phyloP scores from a whole-genome alignment of 2,797 vertebrate species.

The Florisuga fusca region DNA sequence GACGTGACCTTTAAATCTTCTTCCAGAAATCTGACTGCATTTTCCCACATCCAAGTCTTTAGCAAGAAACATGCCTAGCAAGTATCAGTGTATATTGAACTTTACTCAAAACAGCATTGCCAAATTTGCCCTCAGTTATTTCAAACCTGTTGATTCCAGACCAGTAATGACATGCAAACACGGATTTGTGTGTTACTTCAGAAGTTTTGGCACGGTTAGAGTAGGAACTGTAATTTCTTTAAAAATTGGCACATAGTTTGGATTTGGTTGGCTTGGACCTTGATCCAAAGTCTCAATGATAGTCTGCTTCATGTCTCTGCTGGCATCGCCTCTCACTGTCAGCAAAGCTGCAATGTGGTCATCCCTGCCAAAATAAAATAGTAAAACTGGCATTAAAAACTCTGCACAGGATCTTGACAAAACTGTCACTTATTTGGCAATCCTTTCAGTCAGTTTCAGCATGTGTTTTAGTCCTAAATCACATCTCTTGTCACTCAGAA shows the following conservation, averaged over 20 bases:
- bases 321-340: slow-evolving; percentile 92
- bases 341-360: slow-evolving; percentile 94
- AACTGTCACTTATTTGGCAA: background rate
- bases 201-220: slow-evolving; percentile 91
- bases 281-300: slow-evolving; percentile 95
- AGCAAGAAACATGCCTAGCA: background rate
- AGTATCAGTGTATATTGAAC: background rate
- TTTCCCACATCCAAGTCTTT: background rate
- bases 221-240: slow-evolving; percentile 91
- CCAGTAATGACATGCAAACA: background rate
- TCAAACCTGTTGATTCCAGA: background rate
- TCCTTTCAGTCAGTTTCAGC: background rate
- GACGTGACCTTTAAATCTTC: background rate
- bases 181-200: slow-evolving; percentile 81
- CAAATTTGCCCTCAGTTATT: slow-evolving; percentile 10
- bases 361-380: slow-evolving; percentile 80
- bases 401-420: background rate
- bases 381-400: background rate
- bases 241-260: slow-evolving; percentile 88
- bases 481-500: background rate
- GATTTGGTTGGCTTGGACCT: slow-evolving; percentile 82
- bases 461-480: background rate
- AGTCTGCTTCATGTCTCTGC: slow-evolving; percentile 94
- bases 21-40: background rate
- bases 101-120: background rate